A percentile compares a stretch with the other conserved stretches of the same genome.
These are phyloP conservation scores for Cyclophora albipunctata DNA, from an alignment of 2,888 invertebrate genomes.

Conservation along the genomic window DNA sequence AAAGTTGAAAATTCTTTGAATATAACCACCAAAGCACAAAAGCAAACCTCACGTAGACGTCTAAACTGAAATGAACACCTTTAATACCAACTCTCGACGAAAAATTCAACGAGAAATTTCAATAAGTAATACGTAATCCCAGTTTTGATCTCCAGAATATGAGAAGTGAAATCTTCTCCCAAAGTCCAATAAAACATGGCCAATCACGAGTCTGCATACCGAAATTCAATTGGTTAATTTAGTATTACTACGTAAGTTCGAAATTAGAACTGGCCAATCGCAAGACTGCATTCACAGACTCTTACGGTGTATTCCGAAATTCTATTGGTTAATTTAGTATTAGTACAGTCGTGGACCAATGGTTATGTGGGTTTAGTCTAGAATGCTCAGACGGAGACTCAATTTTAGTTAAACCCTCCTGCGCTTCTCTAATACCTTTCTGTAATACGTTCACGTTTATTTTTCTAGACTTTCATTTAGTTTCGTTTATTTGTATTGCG, in stretches of 20 bases:
- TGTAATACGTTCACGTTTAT: neutral
- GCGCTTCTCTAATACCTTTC: slow-evolving; percentile 21
- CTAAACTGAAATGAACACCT: slow-evolving; percentile 22
- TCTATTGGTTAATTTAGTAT: no score
- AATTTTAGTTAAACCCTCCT: slow-evolving; percentile 31
- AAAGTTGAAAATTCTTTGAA: no score
- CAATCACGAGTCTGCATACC: no score
- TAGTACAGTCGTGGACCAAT: no score
- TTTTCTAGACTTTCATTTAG: neutral
- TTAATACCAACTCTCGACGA: slow-evolving; percentile 15
- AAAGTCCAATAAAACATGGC: slow-evolving; percentile 1
- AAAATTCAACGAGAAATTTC: slow-evolving; percentile 19
- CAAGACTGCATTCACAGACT: no score
- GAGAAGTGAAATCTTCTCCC: slow-evolving; percentile 20
- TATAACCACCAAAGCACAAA: no score
- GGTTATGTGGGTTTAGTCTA: slow-evolving; percentile 3
- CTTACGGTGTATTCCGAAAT: no score
- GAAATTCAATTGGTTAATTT: no score
- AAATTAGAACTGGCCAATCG: no score
- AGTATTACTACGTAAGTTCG: no score
- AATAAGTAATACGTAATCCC: slow-evolving; percentile 20
- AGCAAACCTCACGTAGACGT: neutral
- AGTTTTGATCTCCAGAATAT: slow-evolving; percentile 27
- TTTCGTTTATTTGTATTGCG: neutral
- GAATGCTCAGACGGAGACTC: slow-evolving; percentile 17